phyloP scores from a whole-genome alignment of 1,140 invertebrate species.

The Bombus confusus region DNA sequence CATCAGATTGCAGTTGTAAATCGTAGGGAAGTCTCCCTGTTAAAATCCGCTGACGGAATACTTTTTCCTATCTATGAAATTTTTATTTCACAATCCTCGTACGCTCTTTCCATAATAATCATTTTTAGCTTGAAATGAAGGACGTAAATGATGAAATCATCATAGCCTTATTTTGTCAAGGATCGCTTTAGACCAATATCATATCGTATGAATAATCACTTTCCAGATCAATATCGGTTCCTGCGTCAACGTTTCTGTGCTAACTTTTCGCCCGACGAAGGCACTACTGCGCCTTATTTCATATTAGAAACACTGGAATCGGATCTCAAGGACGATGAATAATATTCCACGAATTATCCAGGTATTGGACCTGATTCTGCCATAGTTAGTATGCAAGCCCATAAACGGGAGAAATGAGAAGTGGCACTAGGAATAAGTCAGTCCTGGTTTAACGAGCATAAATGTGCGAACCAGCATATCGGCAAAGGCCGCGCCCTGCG shows the following conservation, averaged over 20 bases:
- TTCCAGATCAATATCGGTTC: too few relatives aligned
- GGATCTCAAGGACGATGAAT: not conserved
- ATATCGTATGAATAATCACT: too few relatives aligned
- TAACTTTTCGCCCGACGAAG: not conserved
- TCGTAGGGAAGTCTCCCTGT: not conserved
- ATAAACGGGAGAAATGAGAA: conserved; percentile 29
- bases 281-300: not conserved
- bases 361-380: conserved; percentile 1
- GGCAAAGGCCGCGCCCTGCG: conserved; percentile 63
- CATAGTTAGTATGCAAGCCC: not conserved
- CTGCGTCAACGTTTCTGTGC: not conserved
- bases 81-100: not conserved
- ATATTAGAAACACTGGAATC: not conserved
- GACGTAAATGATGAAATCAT: not conserved
- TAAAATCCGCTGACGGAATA: not conserved
- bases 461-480: conserved; percentile 23
- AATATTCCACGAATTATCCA: not conserved
- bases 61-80: not conserved
- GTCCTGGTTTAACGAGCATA: conserved; percentile 42
- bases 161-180: not conserved
- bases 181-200: not conserved
- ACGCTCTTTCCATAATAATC: too few relatives aligned
- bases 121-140: not conserved
- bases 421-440: conserved; percentile 18
- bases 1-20: conserved; percentile 3